A percentile compares a stretch with the other conserved stretches of the same genome.
phyloP scores from a whole-genome alignment of 2,888 invertebrate genomes.

The Caenorhabditis sulstoni region DNA sequence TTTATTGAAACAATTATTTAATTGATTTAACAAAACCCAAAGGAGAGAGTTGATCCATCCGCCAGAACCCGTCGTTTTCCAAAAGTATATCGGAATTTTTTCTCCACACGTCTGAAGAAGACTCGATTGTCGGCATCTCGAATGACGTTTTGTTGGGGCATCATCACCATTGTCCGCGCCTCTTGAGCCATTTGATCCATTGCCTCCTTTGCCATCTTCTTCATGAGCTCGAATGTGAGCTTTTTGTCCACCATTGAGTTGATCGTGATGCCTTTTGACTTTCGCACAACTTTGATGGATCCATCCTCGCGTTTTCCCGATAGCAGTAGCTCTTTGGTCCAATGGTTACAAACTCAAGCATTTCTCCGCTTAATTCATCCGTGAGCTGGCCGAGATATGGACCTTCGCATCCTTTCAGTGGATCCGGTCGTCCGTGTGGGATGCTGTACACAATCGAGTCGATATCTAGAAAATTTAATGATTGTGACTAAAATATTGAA shows the following conservation, averaged over 20 bases:
- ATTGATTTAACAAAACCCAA: too few species aligned
- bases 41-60: not conserved
- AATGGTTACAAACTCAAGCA: not conserved
- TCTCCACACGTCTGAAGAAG: not conserved
- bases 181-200: not conserved
- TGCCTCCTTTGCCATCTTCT: not conserved
- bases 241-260: not conserved
- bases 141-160: not conserved
- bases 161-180: not conserved
- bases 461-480: not conserved
- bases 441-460: not conserved
- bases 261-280: not conserved
- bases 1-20: too few species aligned
- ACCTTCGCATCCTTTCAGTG: not conserved
- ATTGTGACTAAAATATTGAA: not conserved
- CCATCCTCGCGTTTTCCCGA: not conserved
- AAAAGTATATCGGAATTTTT: not conserved
- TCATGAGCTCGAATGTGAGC: not conserved
- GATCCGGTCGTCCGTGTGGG: not conserved
- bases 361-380: not conserved
- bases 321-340: not conserved
- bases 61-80: not conserved
- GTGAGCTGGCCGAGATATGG: not conserved
- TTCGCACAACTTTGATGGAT: not conserved
- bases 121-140: not conserved